Evolutionary conservation across 2,888 invertebrate species (phyloP).

Genomic region (Elegia similella): DNA sequence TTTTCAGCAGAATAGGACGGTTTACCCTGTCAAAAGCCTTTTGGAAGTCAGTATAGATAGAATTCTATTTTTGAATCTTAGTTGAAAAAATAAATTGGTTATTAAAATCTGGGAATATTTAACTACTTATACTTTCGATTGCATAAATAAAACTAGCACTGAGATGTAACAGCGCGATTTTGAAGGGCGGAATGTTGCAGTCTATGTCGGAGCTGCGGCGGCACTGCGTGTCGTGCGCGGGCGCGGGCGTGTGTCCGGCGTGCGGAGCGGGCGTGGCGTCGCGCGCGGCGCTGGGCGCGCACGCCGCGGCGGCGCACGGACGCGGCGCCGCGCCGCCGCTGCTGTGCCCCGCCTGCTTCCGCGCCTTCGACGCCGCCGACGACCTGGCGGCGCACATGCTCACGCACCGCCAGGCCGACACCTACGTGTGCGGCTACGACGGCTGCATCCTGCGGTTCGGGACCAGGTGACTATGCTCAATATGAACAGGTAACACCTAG

Average conservation of each 20-base stretch:
- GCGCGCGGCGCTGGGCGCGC: slow-evolving; percentile 37
- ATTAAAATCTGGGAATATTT: too few relatives aligned
- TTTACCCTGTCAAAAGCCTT: not conserved
- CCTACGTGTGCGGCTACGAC: slow-evolving; percentile 70
- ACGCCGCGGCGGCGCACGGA: slow-evolving; percentile 36
- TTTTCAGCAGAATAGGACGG: not conserved
- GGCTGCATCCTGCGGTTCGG: slow-evolving; percentile 67
- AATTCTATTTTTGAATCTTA: too few relatives aligned
- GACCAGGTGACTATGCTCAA: too few relatives aligned
- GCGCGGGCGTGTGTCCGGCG: slow-evolving; percentile 27
- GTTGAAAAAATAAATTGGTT: too few relatives aligned
- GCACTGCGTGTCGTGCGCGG: slow-evolving; percentile 38
- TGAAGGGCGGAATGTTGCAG: slow-evolving; percentile 24
- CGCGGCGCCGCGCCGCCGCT: slow-evolving; percentile 31
- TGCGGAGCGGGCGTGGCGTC: slow-evolving; percentile 31
- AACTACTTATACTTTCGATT: too few relatives aligned
- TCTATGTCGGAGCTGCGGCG: slow-evolving; percentile 37
- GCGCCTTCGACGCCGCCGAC: slow-evolving; percentile 32
- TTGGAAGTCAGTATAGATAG: too few relatives aligned
- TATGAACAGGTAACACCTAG: too few relatives aligned
- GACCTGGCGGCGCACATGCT: slow-evolving; percentile 55
- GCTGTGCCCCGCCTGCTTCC: slow-evolving; percentile 54
- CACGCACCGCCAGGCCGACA: slow-evolving; percentile 55
- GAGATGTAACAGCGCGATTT: too few relatives aligned
- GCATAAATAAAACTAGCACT: too few relatives aligned